Evolutionary conservation across 2,113 vertebrate species (phyloP).

Genomic region (Bubo scandiacus): DNA sequence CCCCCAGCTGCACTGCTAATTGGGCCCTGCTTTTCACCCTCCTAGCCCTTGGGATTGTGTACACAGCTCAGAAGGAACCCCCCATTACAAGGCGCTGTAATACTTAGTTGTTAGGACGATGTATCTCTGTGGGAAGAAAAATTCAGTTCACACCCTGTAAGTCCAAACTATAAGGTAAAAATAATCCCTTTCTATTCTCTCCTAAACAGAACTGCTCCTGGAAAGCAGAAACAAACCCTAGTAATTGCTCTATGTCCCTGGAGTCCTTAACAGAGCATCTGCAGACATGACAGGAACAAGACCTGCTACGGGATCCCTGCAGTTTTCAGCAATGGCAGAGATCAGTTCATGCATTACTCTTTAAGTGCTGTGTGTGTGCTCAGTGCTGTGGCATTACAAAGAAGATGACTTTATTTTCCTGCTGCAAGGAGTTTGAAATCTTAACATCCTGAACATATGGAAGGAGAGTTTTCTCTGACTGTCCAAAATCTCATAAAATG

Average conservation of each 20-base stretch:
- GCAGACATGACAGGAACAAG: constrained; percentile 65
- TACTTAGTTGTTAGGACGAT: not conserved
- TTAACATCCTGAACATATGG: constrained; percentile 48
- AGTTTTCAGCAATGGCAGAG: constrained; percentile 43
- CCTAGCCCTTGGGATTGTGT: not conserved
- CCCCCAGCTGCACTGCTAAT: not conserved
- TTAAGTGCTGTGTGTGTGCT: constrained; percentile 26
- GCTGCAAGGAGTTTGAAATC: constrained; percentile 53
- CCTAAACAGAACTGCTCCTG: constrained; percentile 72
- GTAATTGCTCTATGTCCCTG: constrained; percentile 66
- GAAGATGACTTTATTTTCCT: constrained; percentile 60
- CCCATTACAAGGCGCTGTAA: not conserved
- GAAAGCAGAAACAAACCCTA: constrained; percentile 70
- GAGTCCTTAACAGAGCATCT: constrained; percentile 68
- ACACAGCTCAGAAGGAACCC: not conserved
- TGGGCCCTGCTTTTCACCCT: not conserved
- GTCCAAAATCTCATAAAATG: constrained; percentile 36
- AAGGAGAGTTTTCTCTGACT: constrained; percentile 51
- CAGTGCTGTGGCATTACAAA: constrained; percentile 39
- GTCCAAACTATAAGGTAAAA: constrained; percentile 53
- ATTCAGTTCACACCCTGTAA: constrained; percentile 13
- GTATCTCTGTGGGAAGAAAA: constrained; percentile 1
- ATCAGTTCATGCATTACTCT: constrained; percentile 35
- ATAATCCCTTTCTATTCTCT: constrained; percentile 71
- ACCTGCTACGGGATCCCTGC: constrained; percentile 50